These are phyloP conservation scores for Hippocampus barbouri DNA, from an alignment of 2,113 vertebrate genomes.

Conservation along the genomic window DNA sequence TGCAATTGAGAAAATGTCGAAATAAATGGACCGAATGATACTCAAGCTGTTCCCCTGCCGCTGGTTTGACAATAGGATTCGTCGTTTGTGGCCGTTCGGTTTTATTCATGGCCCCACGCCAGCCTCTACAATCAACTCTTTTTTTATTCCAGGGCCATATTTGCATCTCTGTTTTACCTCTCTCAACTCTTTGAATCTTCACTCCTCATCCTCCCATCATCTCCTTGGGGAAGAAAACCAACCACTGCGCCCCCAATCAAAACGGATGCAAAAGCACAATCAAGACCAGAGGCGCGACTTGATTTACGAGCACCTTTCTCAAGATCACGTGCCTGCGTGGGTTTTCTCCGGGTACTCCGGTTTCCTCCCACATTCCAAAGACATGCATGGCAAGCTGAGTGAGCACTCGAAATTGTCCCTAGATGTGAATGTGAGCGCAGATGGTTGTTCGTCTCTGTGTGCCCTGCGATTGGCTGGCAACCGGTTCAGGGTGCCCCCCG, in stretches of 20 bases:
- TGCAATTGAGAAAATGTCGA: constrained; percentile 24
- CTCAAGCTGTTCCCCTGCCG: constrained; percentile 4
- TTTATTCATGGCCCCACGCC: constrained; percentile 44
- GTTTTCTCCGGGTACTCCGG: no score
- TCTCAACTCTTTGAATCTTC: constrained; percentile 27
- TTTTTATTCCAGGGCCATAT: constrained; percentile 25
- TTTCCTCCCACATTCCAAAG: no score
- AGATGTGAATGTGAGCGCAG: no score
- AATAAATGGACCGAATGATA: constrained; percentile 17
- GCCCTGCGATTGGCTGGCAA: no score
- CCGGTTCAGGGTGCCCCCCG: no score
- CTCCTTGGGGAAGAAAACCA: constrained; percentile 17
- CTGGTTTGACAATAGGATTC: constrained; percentile 45
- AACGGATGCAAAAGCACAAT: not conserved
- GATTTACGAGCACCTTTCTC: not conserved
- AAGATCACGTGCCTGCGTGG: not conserved
- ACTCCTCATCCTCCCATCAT: constrained; percentile 15
- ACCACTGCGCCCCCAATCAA: not conserved
- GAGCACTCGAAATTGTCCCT: no score
- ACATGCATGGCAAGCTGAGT: no score
- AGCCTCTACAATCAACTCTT: constrained; percentile 24
- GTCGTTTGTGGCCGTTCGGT: constrained; percentile 35
- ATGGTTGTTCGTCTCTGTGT: no score
- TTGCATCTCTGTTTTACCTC: constrained; percentile 36
- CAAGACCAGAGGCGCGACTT: not conserved